Conservation (phyloP, 2,888 invertebrate genomes). For the Choristoneura rosaceana region DNA sequence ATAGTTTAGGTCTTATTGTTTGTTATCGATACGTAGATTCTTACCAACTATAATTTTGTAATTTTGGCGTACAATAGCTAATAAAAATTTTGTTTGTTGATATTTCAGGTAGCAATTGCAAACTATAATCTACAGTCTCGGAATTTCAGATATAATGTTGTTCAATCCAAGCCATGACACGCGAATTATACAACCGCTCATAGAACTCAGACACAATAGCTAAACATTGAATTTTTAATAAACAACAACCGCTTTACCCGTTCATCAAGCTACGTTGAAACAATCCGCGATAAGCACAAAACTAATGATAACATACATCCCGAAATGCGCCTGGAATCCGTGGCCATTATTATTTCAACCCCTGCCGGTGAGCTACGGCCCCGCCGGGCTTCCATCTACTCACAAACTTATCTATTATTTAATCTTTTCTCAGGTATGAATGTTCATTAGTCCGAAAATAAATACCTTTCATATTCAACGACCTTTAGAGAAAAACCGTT, state of each 20-base stretch:
- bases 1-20: too few species aligned
- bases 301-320: slow-evolving; percentile 38
- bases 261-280: slow-evolving; percentile 23
- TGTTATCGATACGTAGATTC: too few species aligned
- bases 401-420: slow-evolving; percentile 76
- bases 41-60: too few species aligned
- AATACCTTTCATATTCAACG: slow-evolving; percentile 65
- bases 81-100: too few species aligned
- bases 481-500: slow-evolving; percentile 54
- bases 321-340: slow-evolving; percentile 53
- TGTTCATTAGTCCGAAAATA: slow-evolving; percentile 78
- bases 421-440: slow-evolving; percentile 78
- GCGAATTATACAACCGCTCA: background rate
- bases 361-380: slow-evolving; percentile 68
- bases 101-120: too few species aligned
- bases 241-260: slow-evolving; percentile 17
- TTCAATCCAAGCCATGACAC: background rate
- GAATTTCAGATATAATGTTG: background rate
- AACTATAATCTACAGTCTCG: background rate
- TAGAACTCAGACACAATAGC: background rate
- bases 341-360: slow-evolving; percentile 66
- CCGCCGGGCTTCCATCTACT: slow-evolving; percentile 71
- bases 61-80: too few species aligned
- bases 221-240: slow-evolving; percentile 24
- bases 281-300: slow-evolving; percentile 30